Evolutionary conservation across 2,888 invertebrate species (phyloP), one percentile per base, ranked within the genome.

Genomic region (Mimas tiliae): DNA sequence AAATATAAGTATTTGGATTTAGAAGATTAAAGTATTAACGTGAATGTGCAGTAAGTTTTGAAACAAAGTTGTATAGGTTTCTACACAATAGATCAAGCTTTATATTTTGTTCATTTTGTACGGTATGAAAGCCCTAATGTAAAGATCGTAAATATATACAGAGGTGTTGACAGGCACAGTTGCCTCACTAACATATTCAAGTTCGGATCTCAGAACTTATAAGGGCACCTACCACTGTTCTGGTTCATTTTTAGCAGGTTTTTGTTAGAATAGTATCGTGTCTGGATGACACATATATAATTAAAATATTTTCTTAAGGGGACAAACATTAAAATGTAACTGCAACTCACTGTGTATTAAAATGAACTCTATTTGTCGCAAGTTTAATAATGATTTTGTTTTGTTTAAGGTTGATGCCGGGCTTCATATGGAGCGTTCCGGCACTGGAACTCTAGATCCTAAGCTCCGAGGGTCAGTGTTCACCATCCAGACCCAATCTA

Each of bases 401-500:
- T 19, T 33, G 52, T 76, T 71, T 14, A 72, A 97, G 96, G 97
- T 97, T 66, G 98, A 98, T 89, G 97, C 97, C 67, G 98, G 98
- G 3, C 93, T 98, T 73, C 96, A 96, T 75, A 96, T 98, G 91
- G 97, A 97, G 86, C 95, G 97, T 77, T 95, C 96, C 69, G 97
- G 97, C 78, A 95, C 96, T 79, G 96, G 97, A 78, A 96, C 96
- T 79, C 96, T 97, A 81, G 96, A 95, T 82, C 88, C 89, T 0
- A 90, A 88, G 66, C 76, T 91, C 1, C 85, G 93, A 16, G 94
- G 94, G 1, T 93, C 91, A 0, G 98, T 98, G 93, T 98, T 98
- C 85, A 97, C 97, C 77, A 96, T 98, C 50, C 96, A 97, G 85
- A 98, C 98, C 64, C 97, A 97, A 47, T 96, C 97, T 72, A 95